A percentile compares a stretch with the other conserved stretches of the same genome.
Conservation (phyloP, 2,888 invertebrate species). For the Drosophila pseudotakahashii region DNA sequence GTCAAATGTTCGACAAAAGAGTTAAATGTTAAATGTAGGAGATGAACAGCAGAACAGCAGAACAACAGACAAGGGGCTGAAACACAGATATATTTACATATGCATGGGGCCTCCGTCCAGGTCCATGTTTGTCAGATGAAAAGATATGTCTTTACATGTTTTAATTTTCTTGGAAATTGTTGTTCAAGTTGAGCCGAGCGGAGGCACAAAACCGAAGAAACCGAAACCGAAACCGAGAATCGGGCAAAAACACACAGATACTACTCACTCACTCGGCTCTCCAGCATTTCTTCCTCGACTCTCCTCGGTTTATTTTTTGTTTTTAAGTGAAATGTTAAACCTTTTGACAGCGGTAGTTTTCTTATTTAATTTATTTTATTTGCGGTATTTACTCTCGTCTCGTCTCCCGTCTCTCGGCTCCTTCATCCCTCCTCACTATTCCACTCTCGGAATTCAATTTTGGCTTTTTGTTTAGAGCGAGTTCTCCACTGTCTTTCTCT, state of each 20-base stretch:
- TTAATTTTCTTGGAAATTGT: conserved; percentile 81
- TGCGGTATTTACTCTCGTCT: conserved; percentile 73
- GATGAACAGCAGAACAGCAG: background rate
- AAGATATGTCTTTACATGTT: conserved; percentile 81
- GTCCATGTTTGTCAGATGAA: conserved; percentile 78
- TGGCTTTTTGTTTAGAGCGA: conserved; percentile 49
- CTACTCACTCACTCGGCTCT: conserved; percentile 3
- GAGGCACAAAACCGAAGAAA: conserved; percentile 35
- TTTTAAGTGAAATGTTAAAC: conserved; percentile 78
- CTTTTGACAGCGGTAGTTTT: conserved; percentile 78
- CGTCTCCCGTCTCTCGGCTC: conserved; percentile 6
- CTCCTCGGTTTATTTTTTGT: conserved; percentile 53
- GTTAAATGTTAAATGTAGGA: conserved; percentile 69
- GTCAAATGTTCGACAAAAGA: conserved; percentile 55
- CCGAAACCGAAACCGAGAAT: conserved; percentile 35
- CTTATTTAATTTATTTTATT: conserved; percentile 79
- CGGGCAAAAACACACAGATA: conserved; percentile 24
- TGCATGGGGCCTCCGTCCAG: conserved; percentile 49
- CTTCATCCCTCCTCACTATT: conserved; percentile 13
- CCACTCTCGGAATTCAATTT: conserved; percentile 68
- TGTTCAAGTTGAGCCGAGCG: conserved; percentile 65
- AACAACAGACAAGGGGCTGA: conserved; percentile 42
- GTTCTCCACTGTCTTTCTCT: conserved; percentile 51
- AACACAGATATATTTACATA: conserved; percentile 58
- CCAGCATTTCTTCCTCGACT: conserved; percentile 20